Conservation (phyloP, 2,888 invertebrate genomes). For the Sympetrum striolatum region DNA sequence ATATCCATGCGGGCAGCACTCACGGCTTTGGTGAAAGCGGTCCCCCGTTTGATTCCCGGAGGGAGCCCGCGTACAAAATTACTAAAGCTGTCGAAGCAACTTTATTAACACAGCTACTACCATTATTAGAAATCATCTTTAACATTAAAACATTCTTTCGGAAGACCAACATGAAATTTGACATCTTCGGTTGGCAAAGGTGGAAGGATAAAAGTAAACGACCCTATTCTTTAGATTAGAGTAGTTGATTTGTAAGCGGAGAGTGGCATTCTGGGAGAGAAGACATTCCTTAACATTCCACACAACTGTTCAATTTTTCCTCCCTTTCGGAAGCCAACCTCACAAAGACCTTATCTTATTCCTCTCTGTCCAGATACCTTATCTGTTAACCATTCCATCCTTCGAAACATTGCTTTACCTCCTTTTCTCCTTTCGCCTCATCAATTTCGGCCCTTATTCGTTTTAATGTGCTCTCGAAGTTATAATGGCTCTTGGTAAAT, state of each 20-base stretch:
- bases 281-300: neutral
- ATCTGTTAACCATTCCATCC: neutral
- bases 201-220: neutral
- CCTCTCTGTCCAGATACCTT: neutral
- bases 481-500: too few species aligned
- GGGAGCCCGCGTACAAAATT: too few species aligned
- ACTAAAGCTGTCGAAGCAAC: too few species aligned
- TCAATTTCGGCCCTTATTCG: neutral
- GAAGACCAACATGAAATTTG: neutral
- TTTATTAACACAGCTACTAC: too few species aligned
- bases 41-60: too few species aligned
- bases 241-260: neutral
- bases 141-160: too few species aligned
- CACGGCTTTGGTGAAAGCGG: too few species aligned
- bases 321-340: neutral
- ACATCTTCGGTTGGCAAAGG: neutral
- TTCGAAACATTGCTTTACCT: neutral
- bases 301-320: neutral
- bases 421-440: neutral
- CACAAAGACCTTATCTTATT: neutral
- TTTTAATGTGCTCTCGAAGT: neutral
- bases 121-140: too few species aligned
- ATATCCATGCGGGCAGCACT: too few species aligned
- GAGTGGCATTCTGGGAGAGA: neutral
- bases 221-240: neutral